A percentile compares a stretch with the other conserved stretches of the same genome.
These are phyloP conservation scores for Alitta virens DNA, from an alignment of 2,888 invertebrate species.

Conservation along the genomic window DNA sequence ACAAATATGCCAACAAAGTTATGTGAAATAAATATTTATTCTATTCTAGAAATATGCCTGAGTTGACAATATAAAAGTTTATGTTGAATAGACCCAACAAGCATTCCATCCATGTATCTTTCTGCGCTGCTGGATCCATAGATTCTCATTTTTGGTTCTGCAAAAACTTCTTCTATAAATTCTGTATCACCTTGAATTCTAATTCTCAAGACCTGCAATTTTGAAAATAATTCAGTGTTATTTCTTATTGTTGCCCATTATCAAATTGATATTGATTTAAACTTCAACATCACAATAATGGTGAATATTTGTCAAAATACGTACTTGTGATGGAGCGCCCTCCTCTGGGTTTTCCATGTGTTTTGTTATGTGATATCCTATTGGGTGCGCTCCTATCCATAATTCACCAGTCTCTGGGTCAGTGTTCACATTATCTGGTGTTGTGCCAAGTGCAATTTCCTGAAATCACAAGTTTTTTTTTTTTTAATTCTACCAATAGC, in stretches of 20 bases:
- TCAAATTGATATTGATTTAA: no score
- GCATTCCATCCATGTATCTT: constrained; percentile 6
- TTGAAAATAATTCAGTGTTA: no score
- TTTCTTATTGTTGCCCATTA: no score
- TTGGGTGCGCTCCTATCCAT: constrained; percentile 9
- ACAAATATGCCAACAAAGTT: no score
- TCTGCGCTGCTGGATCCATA: neutral
- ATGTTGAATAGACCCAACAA: constrained; percentile 1
- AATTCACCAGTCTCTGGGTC: constrained; percentile 1
- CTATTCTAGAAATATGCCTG: neutral
- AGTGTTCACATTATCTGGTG: constrained; percentile 8
- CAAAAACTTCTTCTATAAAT: neutral
- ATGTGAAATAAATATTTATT: no score
- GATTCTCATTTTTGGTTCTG: neutral
- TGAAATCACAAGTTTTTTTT: no score
- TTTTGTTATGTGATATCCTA: neutral
- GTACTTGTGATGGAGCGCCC: constrained; percentile 8
- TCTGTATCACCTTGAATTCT: neutral
- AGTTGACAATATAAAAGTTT: constrained; percentile 10
- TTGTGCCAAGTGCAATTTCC: neutral
- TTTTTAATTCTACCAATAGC: no score
- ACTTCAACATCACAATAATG: no score
- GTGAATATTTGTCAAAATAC: no score
- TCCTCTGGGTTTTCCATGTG: constrained; percentile 1
- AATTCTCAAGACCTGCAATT: no score